phyloP scores from a whole-genome alignment of 2,113 vertebrate species.

The Dendropsophus ebraccatus region DNA sequence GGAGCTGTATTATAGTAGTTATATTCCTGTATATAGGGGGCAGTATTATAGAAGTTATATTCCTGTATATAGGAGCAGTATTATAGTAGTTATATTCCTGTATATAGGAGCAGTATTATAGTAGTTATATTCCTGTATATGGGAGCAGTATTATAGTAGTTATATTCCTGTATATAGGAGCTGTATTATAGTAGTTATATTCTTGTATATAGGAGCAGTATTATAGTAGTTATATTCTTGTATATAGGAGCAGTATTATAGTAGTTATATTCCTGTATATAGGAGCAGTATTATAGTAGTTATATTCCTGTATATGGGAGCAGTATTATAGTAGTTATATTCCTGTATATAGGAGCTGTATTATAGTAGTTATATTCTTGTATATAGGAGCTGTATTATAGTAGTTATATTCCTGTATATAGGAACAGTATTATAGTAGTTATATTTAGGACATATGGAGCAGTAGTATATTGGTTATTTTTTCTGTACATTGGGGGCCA shows the following conservation, averaged over 20 bases:
- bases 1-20: not conserved
- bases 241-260: too few relatives aligned
- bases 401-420: not conserved
- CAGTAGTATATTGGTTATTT: not conserved
- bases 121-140: not conserved
- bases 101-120: not conserved
- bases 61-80: not conserved
- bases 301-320: not conserved
- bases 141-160: not conserved
- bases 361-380: not conserved
- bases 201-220: not conserved
- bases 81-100: not conserved
- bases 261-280: not conserved
- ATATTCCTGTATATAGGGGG: not conserved
- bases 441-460: not conserved
- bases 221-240: not conserved
- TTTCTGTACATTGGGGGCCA: not conserved
- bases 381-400: not conserved
- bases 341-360: not conserved
- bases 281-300: not conserved
- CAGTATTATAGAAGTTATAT: not conserved
- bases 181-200: too few relatives aligned
- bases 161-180: too few relatives aligned
- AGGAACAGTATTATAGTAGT: not conserved
- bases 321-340: not conserved